Base-by-base conservation (phyloP, 2,888 invertebrate species). In the Cotesia congregata region DNA sequence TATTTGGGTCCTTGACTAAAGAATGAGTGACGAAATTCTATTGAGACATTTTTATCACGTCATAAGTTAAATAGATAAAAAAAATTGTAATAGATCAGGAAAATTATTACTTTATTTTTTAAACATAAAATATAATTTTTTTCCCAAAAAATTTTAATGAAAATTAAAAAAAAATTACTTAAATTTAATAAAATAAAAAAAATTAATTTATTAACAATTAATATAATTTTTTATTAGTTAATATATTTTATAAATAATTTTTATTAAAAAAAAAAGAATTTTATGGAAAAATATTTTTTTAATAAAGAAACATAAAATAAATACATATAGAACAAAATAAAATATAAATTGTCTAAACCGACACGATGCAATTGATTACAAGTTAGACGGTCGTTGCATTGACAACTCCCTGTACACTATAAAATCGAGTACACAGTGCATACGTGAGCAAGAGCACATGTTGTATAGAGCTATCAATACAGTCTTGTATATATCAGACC, bases 361-460 rank as follows among this genome's bases (percentile, higher is more conserved):
- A 50, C 50, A 50, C 50, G 50, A 50, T 50, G 50, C 50, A 50
- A 50, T 50, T 50, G 50, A 50, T 50, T 50, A 50, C 12, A 50
- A 7, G 4, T 7, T 50, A 12, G 50, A 12, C 12, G 50, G 50
- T 30, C 38, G 12, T 30, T 67, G 12, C n/a, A 38, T 38, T 50
- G 3, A 9, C 9, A 50, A 12, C 50, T 50, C 50, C 12, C 7
- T 12, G 50, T 50, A 50, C 50, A 50, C 7, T 12, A 50, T 50
- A 12, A 2, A 50, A 12, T 50, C 12, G 4, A 50, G 50, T 50
- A 50, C 50, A 50, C 9, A 50, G 50, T 50, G 50, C 50, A 50
- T 50, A 50, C 50, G 50, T 50, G 50, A 50, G 50, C 50, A 50
- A 50, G 50, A 50, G 50, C 40, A 40, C 40, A 67, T 67, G 39